These are phyloP conservation scores for Nerophis lumbriciformis DNA, from an alignment of 2,113 vertebrate genomes.

Conservation along the genomic window DNA sequence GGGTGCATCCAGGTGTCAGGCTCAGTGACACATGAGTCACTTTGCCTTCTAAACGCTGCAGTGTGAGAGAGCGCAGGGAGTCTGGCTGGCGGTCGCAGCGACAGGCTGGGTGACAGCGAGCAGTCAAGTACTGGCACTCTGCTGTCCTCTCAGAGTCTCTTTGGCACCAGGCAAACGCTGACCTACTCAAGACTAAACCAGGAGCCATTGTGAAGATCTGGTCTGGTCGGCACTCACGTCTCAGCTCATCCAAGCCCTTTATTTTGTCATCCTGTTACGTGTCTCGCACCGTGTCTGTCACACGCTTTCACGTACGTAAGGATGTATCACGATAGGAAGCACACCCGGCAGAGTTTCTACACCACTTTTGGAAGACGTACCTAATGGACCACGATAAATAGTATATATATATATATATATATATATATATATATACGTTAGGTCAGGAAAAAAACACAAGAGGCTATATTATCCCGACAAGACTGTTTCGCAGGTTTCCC, in stretches of 20 bases:
- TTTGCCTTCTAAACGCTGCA: constrained; percentile 10
- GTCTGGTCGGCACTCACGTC: not conserved
- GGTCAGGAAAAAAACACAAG: too few relatives aligned
- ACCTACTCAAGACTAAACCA: constrained; percentile 18
- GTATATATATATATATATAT: too few relatives aligned
- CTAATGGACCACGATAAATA: too few relatives aligned
- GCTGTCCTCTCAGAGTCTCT: constrained; percentile 16
- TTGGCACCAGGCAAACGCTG: constrained; percentile 19
- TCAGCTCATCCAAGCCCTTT: not conserved
- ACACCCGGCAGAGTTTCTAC: too few relatives aligned
- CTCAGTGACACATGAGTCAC: constrained; percentile 52
- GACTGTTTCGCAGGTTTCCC: too few relatives aligned
- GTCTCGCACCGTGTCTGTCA: not conserved
- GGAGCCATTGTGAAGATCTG: constrained; percentile 6
- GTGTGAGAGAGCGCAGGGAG: constrained; percentile 22
- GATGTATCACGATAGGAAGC: too few relatives aligned
- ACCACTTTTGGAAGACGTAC: too few relatives aligned
- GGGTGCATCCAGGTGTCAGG: constrained; percentile 44
- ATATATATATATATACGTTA: too few relatives aligned
- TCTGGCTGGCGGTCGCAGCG: constrained; percentile 27
- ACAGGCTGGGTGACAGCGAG: constrained; percentile 20
- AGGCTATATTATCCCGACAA: too few relatives aligned
- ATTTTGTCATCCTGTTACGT: not conserved
- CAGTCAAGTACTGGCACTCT: not conserved
- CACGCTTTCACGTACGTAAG: not conserved